phyloP scores from a whole-genome alignment of 2,888 invertebrate species.

The Cyaniris semiargus region DNA sequence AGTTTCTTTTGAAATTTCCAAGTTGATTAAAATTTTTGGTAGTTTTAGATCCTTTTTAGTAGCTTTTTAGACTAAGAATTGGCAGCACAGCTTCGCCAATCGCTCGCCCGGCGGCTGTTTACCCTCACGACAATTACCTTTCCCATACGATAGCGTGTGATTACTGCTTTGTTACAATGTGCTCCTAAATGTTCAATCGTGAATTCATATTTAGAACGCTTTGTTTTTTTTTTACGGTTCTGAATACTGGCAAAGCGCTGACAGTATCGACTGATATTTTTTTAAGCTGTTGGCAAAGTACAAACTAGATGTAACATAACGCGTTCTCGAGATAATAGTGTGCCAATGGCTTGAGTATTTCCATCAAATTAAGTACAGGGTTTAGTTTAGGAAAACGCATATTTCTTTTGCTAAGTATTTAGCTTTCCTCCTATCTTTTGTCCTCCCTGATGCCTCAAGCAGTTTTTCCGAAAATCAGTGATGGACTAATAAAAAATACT shows the following conservation, averaged over 20 bases:
- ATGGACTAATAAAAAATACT: not conserved
- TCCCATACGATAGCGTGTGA: constrained; percentile 32
- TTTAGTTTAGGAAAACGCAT: no score
- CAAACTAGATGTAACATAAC: not conserved
- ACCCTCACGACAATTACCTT: constrained; percentile 56
- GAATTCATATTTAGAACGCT: constrained; percentile 29
- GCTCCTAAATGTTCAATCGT: constrained; percentile 25
- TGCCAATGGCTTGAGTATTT: no score
- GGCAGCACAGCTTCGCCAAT: not conserved
- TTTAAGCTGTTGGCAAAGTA: not conserved
- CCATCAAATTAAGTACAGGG: no score
- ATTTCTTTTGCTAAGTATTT: no score
- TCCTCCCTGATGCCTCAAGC: no score
- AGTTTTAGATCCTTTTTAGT: not conserved
- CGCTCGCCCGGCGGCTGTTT: constrained; percentile 69
- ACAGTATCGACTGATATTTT: not conserved
- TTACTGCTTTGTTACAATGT: constrained; percentile 32
- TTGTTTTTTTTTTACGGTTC: constrained; percentile 15
- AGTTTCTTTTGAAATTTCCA: no score
- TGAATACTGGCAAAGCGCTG: not conserved
- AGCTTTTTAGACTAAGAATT: not conserved
- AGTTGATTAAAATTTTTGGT: not conserved
- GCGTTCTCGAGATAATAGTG: not conserved
- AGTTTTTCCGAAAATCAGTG: no score
- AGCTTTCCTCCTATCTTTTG: no score